Conservation (phyloP, 2,888 invertebrate genomes). For the Tetrapedia diversipes region DNA sequence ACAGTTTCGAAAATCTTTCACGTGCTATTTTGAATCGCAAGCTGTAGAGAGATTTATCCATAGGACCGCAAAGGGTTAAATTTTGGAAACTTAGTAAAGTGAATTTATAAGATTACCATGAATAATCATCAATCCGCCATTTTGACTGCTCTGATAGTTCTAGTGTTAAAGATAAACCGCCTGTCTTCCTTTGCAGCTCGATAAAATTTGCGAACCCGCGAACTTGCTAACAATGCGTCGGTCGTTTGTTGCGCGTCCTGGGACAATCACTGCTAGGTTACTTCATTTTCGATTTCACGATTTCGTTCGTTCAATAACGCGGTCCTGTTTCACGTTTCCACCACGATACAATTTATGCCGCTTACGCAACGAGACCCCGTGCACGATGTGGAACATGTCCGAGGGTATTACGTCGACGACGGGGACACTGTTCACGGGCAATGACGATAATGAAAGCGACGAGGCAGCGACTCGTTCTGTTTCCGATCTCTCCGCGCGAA, state of each 20-base stretch:
- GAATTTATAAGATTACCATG: too few relatives aligned
- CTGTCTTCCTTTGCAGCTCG: too few relatives aligned
- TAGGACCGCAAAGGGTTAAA: too few relatives aligned
- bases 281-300: neutral
- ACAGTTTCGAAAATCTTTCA: too few relatives aligned
- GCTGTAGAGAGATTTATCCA: too few relatives aligned
- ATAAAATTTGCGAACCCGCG: too few relatives aligned
- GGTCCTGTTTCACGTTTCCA: constrained; percentile 17
- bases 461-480: neutral
- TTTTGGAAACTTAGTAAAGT: too few relatives aligned
- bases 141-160: too few relatives aligned
- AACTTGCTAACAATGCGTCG: too few relatives aligned
- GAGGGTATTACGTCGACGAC: neutral
- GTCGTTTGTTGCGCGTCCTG: neutral
- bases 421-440: constrained; percentile 1
- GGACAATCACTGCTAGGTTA: neutral
- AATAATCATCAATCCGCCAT: too few relatives aligned
- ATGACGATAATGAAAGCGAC: neutral
- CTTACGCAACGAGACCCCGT: constrained; percentile 30
- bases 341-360: constrained; percentile 32
- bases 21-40: too few relatives aligned
- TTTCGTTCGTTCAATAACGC: constrained; percentile 31
- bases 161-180: too few relatives aligned
- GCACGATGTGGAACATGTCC: constrained; percentile 28
- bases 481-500: neutral